Evolutionary conservation across 2,113 vertebrate species (phyloP).

Genomic region (Eretmochelys imbricata): DNA sequence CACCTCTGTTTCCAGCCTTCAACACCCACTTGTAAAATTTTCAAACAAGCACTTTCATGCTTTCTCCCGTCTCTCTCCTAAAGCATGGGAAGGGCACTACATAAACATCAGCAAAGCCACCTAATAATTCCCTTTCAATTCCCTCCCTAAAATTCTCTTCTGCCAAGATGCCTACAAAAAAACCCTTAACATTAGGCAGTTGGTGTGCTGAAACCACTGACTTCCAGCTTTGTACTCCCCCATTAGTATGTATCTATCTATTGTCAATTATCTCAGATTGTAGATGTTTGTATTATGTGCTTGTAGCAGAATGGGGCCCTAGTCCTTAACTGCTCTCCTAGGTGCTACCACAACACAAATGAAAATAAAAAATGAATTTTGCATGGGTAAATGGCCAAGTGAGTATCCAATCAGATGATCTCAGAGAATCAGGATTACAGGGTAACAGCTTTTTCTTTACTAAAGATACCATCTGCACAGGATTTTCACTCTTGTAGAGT

Average conservation of each 20-base stretch:
- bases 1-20: not conserved
- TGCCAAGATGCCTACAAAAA: not conserved
- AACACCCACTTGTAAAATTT: too few relatives aligned
- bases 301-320: too few relatives aligned
- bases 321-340: too few relatives aligned
- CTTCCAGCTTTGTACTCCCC: not conserved
- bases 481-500: too few relatives aligned
- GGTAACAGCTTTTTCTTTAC: too few relatives aligned
- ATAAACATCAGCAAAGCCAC: not conserved
- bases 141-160: not conserved
- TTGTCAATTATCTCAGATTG: not conserved
- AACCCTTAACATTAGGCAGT: not conserved
- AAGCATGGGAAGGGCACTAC: not conserved
- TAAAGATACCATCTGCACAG: too few relatives aligned
- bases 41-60: not conserved
- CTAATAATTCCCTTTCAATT: not conserved
- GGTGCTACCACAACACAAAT: too few relatives aligned
- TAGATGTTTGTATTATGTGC: not conserved
- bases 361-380: too few relatives aligned
- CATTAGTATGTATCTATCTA: fast-evolving
- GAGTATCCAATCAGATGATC: too few relatives aligned
- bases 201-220: not conserved
- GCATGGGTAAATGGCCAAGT: too few relatives aligned
- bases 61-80: not conserved
- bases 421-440: too few relatives aligned